Conservation (phyloP, 1,140 invertebrate genomes). For the Nephila pilipes region DNA sequence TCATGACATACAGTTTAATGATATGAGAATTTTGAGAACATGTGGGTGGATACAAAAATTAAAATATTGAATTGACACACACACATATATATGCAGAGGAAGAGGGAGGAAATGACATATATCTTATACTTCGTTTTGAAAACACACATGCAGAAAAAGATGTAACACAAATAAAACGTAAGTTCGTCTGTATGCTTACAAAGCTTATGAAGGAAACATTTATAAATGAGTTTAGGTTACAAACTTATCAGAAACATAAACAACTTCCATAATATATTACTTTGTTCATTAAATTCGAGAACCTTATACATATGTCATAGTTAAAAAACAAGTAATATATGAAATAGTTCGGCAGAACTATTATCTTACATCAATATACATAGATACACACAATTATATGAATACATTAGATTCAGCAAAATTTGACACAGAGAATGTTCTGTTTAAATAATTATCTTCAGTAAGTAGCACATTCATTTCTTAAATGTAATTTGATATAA, state of each 20-base stretch:
- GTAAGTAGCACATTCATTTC: no score
- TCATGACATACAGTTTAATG: conserved; percentile 37
- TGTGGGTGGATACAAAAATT: conserved; percentile 38
- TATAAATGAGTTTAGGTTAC: not conserved
- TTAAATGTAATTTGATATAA: no score
- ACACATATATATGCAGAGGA: not conserved
- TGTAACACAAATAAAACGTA: not conserved
- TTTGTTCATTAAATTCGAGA: not conserved
- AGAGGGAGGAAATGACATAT: not conserved
- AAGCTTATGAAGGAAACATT: not conserved
- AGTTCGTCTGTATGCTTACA: not conserved
- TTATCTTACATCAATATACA: not conserved
- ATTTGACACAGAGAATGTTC: not conserved
- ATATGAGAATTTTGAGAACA: conserved; percentile 50
- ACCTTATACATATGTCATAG: not conserved
- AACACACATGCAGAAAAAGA: conserved; percentile 2
- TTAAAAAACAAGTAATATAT: not conserved
- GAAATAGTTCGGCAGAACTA: not conserved
- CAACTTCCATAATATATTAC: not conserved
- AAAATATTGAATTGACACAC: not conserved
- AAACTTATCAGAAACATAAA: not conserved
- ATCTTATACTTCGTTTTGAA: not conserved
- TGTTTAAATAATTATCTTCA: no score
- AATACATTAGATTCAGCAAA: not conserved
- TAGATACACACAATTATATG: not conserved